These are phyloP conservation scores for Mesoligia furuncula DNA, from an alignment of 2,888 invertebrate genomes.

Conservation along the genomic window DNA sequence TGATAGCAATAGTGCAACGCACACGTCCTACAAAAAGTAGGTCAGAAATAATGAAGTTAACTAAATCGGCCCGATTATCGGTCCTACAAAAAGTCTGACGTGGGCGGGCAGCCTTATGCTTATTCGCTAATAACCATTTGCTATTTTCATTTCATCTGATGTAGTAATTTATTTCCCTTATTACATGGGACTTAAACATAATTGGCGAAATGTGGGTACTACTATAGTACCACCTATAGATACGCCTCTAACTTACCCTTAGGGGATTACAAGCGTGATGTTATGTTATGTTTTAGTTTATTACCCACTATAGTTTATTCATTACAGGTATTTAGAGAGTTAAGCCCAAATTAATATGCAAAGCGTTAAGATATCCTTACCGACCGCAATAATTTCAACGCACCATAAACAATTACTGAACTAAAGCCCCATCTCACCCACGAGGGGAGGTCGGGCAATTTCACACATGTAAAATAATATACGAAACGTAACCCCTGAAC, in stretches of 20 bases:
- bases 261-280: neutral
- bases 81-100: too few relatives aligned
- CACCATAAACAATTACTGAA: conserved; percentile 46
- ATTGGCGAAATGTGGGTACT: neutral
- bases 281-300: neutral
- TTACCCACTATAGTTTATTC: neutral
- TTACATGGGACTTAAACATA: neutral
- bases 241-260: neutral
- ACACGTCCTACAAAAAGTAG: too few relatives aligned
- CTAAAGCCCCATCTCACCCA: conserved; percentile 51
- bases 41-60: too few relatives aligned
- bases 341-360: conserved; percentile 33
- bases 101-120: too few relatives aligned
- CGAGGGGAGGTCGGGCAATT: conserved; percentile 64
- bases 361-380: conserved; percentile 28
- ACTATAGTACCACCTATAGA: too few relatives aligned
- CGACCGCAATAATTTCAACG: conserved; percentile 35
- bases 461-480: conserved; percentile 74
- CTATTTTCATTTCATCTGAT: neutral
- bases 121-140: neutral
- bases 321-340: neutral
- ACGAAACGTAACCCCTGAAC: conserved; percentile 73
- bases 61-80: too few relatives aligned
- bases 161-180: neutral
- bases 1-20: too few relatives aligned